Evolutionary conservation across 2,113 vertebrate genomes (phyloP), one percentile per base, ranked within the genome.

Genomic region (Macquaria ambigua): DNA sequence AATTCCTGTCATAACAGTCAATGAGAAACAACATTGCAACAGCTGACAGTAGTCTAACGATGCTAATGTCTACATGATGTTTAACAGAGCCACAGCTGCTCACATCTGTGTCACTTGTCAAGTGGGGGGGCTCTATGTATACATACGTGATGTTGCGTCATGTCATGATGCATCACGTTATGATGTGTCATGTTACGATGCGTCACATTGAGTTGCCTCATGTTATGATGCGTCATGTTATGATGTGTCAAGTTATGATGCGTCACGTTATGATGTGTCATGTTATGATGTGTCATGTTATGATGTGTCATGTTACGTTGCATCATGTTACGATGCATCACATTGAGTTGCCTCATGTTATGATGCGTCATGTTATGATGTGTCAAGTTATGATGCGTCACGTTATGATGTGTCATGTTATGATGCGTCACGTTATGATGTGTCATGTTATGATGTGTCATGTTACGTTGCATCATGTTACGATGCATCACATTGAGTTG

Each of bases 1-100:
- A 63, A 25, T 79, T 87, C 39, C 73, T 85, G 72, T 77, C 63
- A 70, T 77, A 94, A 89, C 86, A 92, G 82, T 89, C 83, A 31
- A 76, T 66, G 74, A 80, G 48, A 75, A 81, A 67, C 69, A 74
- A 81, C 31, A 56, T 9, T 53, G 74, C 55, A 82, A 78, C 63
- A 58, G 83, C 25, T 79, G 62, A 68, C 34, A 63, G 62, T 8
- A 58, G 41, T 77, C 12, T 48, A 55, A 69, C 63, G 46, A 85
- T 76, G 62, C 53, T 63, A 46, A 84, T 66, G 67, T 73, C 55
- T 55, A 5, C 4, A 9, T 67, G 56, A 77, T 74, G 31, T 79
- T 68, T 52, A 79, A 85, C 34, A 72, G 77, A 82, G 62, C 75
- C 61, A 72, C 66, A 77, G 61, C 74, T 69, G 83, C 76, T 80